Evolutionary conservation across 2,888 invertebrate genomes (phyloP).

Genomic region (Agrilus biguttatus): DNA sequence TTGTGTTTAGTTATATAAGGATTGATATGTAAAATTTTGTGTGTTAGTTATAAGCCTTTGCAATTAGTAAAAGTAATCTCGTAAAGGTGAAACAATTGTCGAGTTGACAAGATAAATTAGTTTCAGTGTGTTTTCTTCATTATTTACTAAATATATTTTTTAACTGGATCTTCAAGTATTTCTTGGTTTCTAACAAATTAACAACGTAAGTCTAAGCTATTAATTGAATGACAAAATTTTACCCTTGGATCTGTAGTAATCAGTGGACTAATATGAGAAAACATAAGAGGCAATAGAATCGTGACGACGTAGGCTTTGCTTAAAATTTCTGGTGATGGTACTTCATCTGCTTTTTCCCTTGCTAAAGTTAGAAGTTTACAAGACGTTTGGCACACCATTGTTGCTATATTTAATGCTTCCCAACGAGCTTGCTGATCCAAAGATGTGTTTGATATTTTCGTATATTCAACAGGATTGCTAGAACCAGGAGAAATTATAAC

Average conservation of each 20-base stretch:
- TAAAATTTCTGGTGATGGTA: slow-evolving; percentile 38
- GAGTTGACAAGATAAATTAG: too few relatives aligned
- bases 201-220: too few relatives aligned
- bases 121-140: too few relatives aligned
- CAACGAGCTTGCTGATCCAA: slow-evolving; percentile 44
- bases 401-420: slow-evolving; percentile 60
- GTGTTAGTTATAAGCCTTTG: too few relatives aligned
- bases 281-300: slow-evolving; percentile 66
- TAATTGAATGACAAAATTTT: slow-evolving; percentile 13
- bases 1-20: too few relatives aligned
- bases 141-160: too few relatives aligned
- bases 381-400: slow-evolving; percentile 61
- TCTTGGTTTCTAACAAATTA: too few relatives aligned
- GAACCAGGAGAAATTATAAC: slow-evolving; percentile 10
- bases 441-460: slow-evolving; percentile 23
- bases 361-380: slow-evolving; percentile 64
- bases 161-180: too few relatives aligned
- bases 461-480: slow-evolving; percentile 29
- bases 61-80: too few relatives aligned
- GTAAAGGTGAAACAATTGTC: too few relatives aligned
- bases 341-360: slow-evolving; percentile 53
- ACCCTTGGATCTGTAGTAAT: slow-evolving; percentile 73
- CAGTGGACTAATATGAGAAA: slow-evolving; percentile 74
- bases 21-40: too few relatives aligned
- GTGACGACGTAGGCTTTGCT: slow-evolving; percentile 48